Percentiles rank a stretch among this genome's conserved stretches.
phyloP scores from a whole-genome alignment of 2,113 vertebrate genomes.

The Glareola pratincola region DNA sequence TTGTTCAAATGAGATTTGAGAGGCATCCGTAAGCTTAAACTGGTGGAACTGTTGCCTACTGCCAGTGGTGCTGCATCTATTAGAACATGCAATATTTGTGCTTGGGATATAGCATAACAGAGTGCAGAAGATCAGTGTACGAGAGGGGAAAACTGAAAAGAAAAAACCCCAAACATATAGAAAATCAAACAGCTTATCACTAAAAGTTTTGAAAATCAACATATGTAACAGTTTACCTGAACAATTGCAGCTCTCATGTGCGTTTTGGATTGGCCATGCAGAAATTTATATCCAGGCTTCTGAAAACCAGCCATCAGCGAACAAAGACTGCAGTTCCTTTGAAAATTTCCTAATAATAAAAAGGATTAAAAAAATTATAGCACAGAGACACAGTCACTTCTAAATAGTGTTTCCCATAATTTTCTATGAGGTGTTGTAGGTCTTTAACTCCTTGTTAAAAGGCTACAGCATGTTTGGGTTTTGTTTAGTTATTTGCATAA shows the following conservation, averaged over 20 bases:
- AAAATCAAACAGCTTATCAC: not conserved
- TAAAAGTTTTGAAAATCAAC: not conserved
- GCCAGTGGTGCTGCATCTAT: not conserved
- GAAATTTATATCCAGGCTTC: not conserved
- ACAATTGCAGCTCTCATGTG: not conserved
- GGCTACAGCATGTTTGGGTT: not conserved
- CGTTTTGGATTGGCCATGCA: not conserved
- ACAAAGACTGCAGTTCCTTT: not conserved
- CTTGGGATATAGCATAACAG: not conserved
- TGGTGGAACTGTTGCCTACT: not conserved
- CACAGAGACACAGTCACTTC: not conserved
- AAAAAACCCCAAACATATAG: not conserved
- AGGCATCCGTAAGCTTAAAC: not conserved
- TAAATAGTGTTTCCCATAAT: not conserved
- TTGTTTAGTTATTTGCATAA: constrained; percentile 13
- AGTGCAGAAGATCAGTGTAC: not conserved
- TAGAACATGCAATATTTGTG: not conserved
- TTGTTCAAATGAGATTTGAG: constrained; percentile 19
- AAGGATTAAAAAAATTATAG: not conserved
- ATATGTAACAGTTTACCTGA: not conserved
- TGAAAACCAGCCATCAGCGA: not conserved
- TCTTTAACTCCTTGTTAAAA: not conserved
- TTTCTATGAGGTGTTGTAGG: not conserved
- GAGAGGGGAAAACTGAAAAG: not conserved
- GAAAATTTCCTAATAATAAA: not conserved